These are phyloP conservation scores for Hoplodrina blanda DNA, from an alignment of 2,888 invertebrate genomes.

Conservation along the genomic window DNA sequence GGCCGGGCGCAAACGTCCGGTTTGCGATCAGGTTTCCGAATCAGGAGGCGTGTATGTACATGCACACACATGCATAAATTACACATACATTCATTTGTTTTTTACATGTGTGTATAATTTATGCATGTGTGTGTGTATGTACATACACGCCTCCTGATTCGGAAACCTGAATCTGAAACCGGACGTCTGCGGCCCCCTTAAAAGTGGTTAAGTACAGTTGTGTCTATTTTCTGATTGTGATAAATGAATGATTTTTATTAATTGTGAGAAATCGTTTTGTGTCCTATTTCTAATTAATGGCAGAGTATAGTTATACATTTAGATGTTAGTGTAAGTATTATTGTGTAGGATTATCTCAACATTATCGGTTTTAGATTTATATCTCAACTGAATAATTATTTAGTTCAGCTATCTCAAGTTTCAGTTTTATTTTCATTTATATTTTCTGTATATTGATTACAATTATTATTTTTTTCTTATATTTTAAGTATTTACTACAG, in stretches of 20 bases:
- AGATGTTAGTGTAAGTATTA: slow-evolving; percentile 55
- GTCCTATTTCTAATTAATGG: slow-evolving; percentile 53
- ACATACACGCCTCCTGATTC: no score
- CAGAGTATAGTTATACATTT: slow-evolving; percentile 48
- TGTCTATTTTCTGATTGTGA: slow-evolving; percentile 60
- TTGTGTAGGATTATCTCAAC: slow-evolving; percentile 29
- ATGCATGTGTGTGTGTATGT: no score
- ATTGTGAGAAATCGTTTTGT: slow-evolving; percentile 44
- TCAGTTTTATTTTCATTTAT: slow-evolving; percentile 44
- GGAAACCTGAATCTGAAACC: no score
- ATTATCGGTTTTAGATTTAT: slow-evolving; percentile 23
- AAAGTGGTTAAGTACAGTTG: slow-evolving; percentile 52
- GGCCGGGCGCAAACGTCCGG: no score
- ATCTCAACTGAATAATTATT: slow-evolving; percentile 22
- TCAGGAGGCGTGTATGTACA: no score
- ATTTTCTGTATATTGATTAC: slow-evolving; percentile 41
- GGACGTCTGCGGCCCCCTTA: no score
- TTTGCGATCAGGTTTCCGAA: no score
- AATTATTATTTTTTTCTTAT: slow-evolving; percentile 23
- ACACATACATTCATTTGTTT: no score
- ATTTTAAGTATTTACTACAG: slow-evolving; percentile 12
- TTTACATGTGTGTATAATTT: no score
- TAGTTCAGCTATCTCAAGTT: slow-evolving; percentile 34
- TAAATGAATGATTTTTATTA: slow-evolving; percentile 46
- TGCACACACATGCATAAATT: no score